A percentile compares a stretch with the other conserved stretches of the same genome.
Evolutionary conservation across 2,888 invertebrate species (phyloP).

Genomic region (Petrolisthes cinctipes): DNA sequence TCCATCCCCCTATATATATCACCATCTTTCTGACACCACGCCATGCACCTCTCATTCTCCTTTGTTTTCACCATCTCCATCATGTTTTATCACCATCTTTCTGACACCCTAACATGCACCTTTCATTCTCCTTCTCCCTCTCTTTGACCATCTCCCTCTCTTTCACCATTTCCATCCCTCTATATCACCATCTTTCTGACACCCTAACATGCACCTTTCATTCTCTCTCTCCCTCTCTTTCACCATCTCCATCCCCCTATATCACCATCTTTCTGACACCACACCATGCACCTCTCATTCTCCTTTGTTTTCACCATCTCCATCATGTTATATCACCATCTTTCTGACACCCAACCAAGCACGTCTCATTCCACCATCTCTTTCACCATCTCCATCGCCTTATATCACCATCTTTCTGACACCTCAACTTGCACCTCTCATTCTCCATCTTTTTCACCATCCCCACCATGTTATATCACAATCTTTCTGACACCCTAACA

Average conservation of each 20-base stretch:
- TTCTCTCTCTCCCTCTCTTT: not conserved
- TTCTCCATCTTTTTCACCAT: not conserved
- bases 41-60: not conserved
- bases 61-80: not conserved
- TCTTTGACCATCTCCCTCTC: not conserved
- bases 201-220: not conserved
- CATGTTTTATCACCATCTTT: not conserved
- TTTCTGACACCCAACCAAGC: not conserved
- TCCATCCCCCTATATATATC: not conserved
- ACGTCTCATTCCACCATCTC: not conserved
- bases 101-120: not conserved
- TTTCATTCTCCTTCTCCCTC: not conserved
- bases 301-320: not conserved
- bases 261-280: not conserved
- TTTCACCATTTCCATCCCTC: not conserved
- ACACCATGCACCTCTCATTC: not conserved
- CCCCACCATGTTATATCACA: not conserved
- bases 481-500: slow-evolving; percentile 2
- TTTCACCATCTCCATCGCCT: not conserved
- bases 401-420: not conserved
- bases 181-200: not conserved
- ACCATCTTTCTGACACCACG: not conserved
- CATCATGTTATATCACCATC: not conserved
- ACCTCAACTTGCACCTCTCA: not conserved
- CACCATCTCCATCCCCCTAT: not conserved